These are phyloP conservation scores for Pterophyllum scalare DNA, from an alignment of 2,113 vertebrate species.

Conservation along the genomic window DNA sequence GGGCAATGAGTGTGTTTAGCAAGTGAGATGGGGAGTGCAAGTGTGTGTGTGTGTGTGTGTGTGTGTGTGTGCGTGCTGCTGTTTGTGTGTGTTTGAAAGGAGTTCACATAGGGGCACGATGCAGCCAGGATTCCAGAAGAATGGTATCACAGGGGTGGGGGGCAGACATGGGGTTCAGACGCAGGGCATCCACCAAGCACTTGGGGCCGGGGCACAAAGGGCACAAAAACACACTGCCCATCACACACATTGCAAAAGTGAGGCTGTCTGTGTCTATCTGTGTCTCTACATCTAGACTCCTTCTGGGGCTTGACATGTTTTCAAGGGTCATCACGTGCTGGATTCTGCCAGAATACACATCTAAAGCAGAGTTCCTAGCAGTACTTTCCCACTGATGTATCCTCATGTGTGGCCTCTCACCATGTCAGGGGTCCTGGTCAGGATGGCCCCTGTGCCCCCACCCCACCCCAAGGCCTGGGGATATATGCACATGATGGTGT, in stretches of 20 bases:
- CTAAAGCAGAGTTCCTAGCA: constrained; percentile 3
- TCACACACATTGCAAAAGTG: constrained; percentile 21
- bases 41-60: constrained; percentile 47
- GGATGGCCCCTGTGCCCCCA: constrained; percentile 44
- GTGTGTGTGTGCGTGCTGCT: constrained; percentile 54
- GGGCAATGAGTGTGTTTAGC: constrained; percentile 59
- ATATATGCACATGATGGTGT: constrained; percentile 60
- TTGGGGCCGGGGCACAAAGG: constrained; percentile 60
- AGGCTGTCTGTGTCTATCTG: constrained; percentile 17
- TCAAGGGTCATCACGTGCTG: neutral
- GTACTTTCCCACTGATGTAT: constrained; percentile 24
- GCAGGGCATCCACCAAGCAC: constrained; percentile 61
- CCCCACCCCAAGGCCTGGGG: constrained; percentile 51
- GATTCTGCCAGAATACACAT: constrained; percentile 36
- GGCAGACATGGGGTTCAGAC: constrained; percentile 63
- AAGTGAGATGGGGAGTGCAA: constrained; percentile 15
- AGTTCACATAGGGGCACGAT: constrained; percentile 67
- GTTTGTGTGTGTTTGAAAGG: constrained; percentile 52
- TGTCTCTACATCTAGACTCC: constrained; percentile 20
- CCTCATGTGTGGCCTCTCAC: constrained; percentile 50
- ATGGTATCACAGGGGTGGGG: constrained; percentile 42
- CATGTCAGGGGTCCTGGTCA: constrained; percentile 52
- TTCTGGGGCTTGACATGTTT: constrained; percentile 30
- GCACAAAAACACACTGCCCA: constrained; percentile 62
- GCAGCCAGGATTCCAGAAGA: constrained; percentile 64